Evolutionary conservation across 2,797 vertebrate genomes (phyloP).

Genomic region (Pangasius sanitwongsei): DNA sequence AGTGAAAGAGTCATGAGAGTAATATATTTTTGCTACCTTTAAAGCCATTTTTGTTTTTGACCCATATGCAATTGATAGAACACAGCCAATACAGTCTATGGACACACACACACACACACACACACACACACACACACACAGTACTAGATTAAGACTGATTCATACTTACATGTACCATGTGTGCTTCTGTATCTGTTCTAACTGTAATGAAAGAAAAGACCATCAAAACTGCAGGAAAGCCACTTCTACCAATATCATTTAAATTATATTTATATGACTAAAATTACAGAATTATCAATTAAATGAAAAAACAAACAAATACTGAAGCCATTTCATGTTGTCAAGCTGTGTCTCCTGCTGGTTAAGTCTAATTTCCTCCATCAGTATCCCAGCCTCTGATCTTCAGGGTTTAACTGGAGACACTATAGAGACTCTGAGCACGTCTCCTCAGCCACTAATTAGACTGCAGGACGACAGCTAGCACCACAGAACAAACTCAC

Average conservation of each 20-base stretch:
- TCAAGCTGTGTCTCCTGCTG: constrained; percentile 40
- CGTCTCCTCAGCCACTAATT: constrained; percentile 43
- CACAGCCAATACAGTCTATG: background rate
- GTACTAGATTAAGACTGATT: background rate
- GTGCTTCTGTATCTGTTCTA: constrained; percentile 99
- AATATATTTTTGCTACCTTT: background rate
- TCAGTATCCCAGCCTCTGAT: constrained; percentile 45
- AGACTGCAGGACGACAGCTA: constrained; percentile 27
- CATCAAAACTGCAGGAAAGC: constrained; percentile 25
- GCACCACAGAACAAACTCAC: constrained; percentile 16
- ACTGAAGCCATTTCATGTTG: constrained; percentile 31
- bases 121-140: background rate
- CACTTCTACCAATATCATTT: constrained; percentile 11
- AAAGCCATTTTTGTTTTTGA: background rate
- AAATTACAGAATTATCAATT: constrained; percentile 3
- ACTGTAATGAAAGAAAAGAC: constrained; percentile 73
- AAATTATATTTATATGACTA: background rate
- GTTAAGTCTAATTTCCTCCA: constrained; percentile 37
- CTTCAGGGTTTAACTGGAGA: constrained; percentile 35
- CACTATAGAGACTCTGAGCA: constrained; percentile 31
- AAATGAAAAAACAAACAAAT: background rate
- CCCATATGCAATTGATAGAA: background rate
- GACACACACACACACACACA: background rate
- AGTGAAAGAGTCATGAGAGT: background rate
- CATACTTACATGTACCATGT: constrained; percentile 98